Percentiles rank a stretch among this genome's conserved stretches.
These are phyloP conservation scores for Lonchura striata DNA, from an alignment of 2,113 vertebrate genomes.

Conservation along the genomic window DNA sequence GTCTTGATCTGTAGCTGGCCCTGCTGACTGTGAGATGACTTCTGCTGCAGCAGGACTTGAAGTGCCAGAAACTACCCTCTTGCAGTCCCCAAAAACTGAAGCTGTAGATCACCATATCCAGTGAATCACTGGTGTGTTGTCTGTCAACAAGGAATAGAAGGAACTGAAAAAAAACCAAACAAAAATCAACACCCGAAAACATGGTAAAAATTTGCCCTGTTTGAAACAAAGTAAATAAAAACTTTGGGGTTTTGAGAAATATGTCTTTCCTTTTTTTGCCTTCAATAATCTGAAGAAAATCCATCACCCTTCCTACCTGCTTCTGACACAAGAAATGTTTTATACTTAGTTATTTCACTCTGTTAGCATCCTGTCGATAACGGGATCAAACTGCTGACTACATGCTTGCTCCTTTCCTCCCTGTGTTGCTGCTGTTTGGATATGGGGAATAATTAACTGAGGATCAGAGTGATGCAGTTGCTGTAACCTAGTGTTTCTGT, in stretches of 20 bases:
- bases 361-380: neutral
- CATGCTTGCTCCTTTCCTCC: neutral
- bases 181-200: neutral
- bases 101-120: neutral
- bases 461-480: neutral
- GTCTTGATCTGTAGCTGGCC: neutral
- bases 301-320: neutral
- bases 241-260: neutral
- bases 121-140: slow-evolving; percentile 4
- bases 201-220: neutral
- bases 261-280: neutral
- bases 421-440: neutral
- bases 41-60: neutral
- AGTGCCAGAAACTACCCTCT: neutral
- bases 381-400: neutral
- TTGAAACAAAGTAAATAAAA: neutral
- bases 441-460: neutral
- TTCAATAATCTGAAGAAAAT: neutral
- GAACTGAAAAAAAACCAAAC: neutral
- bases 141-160: slow-evolving; percentile 19
- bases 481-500: neutral
- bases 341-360: neutral
- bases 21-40: neutral
- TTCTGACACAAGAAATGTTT: neutral
- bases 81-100: neutral